Evolutionary conservation across 2,113 vertebrate species (phyloP), one percentile per base, ranked within the genome.

Genomic region (Thamnophis sirtalis): DNA sequence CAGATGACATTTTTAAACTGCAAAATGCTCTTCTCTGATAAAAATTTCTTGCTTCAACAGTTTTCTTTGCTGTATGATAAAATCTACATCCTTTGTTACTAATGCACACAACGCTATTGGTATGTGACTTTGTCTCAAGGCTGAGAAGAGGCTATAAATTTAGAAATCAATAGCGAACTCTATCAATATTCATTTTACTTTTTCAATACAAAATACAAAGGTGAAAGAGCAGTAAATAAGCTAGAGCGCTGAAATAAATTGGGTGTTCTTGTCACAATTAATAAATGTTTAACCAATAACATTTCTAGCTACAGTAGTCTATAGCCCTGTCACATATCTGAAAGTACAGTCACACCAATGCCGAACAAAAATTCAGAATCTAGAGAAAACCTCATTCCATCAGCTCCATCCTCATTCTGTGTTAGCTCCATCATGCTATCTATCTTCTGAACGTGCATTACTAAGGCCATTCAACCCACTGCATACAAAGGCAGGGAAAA

Each of bases 141-240:
- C 96, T 96, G 94, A 97, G 96, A 98, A 97, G 93, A 95, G 95
- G 96, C 93, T 95, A 96, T 97, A 98, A 96, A 97, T 98, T 97
- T 97, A 97, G 97, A 97, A 98, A 97, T 98, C 98, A 98, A 98
- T 98, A 98, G 50, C 96, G 95, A 97, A 95, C 97, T 97, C 96
- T 97, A 98, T 98, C 97, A 98, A 98, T 98, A 98, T 98, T 98
- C 96, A 98, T 98, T 98, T 97, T 97, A 96, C 96, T 97, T 97
- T 97, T 97, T 98, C 97, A 96, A 98, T 97, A 98, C 95, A 97
- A 97, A 98, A 98, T 95, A 97, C 96, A 97, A 97, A 98, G 97
- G 97, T 97, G 96, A 98, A 97, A 97, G 97, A 97, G 97, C 97
- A 98, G 96, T 97, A 98, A 98, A 97, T 97, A 98, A 97, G 96